Conservation (phyloP, 2,888 invertebrate species). For the Linnaemya vulpina region DNA sequence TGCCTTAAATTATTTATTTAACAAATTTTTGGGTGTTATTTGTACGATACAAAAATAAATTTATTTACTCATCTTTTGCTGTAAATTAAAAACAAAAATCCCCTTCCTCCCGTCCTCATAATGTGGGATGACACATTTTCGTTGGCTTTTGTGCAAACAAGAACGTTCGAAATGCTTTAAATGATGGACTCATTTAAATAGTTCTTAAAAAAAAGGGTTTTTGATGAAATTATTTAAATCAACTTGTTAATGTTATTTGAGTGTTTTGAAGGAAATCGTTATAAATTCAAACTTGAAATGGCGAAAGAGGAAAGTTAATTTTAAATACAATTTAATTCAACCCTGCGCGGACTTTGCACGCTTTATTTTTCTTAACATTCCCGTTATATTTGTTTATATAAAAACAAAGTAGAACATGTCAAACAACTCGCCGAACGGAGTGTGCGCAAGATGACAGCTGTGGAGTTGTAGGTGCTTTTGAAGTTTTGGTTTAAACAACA, state of each 20-base stretch:
- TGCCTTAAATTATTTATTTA: background rate
- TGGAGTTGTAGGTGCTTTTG: constrained; percentile 19
- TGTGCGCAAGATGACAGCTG: constrained; percentile 39
- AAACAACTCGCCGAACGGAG: background rate
- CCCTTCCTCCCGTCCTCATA: background rate
- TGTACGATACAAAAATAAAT: background rate
- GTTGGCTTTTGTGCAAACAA: background rate
- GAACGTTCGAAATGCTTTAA: background rate
- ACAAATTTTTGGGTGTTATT: background rate
- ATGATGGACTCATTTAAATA: background rate
- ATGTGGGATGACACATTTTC: background rate
- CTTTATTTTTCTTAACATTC: background rate
- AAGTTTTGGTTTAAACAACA: background rate
- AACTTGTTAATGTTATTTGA: background rate
- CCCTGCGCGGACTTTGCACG: constrained; percentile 9
- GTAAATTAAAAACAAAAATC: background rate
- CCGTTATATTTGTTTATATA: constrained; percentile 39
- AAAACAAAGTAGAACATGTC: constrained; percentile 24
- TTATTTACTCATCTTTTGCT: background rate
- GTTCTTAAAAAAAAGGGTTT: background rate
- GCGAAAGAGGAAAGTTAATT: background rate
- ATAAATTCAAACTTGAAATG: background rate
- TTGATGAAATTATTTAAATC: background rate
- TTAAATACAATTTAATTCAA: constrained; percentile 33
- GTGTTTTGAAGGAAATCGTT: background rate